Evolutionary conservation across 2,113 vertebrate genomes (phyloP).

Genomic region (Beaufortia kweichowensis): DNA sequence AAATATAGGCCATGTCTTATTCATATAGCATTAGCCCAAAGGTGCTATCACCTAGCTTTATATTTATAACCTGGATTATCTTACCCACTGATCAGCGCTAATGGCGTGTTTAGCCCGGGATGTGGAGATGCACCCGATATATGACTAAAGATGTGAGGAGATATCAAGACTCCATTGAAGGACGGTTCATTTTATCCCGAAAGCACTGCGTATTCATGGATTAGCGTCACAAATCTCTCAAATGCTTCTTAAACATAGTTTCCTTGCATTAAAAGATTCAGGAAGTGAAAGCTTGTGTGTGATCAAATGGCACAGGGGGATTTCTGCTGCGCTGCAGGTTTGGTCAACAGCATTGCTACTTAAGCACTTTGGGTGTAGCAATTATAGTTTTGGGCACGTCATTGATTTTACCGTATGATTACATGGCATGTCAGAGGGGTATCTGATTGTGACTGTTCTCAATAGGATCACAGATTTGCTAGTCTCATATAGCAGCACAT

Average conservation of each 20-base stretch:
- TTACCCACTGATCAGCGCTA: constrained; percentile 44
- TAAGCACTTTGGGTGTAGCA: constrained; percentile 78
- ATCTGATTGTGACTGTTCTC: constrained; percentile 49
- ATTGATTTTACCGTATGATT: constrained; percentile 81
- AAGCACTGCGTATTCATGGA: constrained; percentile 16
- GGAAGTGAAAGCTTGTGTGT: constrained; percentile 23
- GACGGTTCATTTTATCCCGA: constrained; percentile 7
- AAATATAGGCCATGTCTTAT: constrained; percentile 52
- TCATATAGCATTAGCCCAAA: constrained; percentile 35
- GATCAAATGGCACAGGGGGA: constrained; percentile 52
- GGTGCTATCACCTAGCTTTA: constrained; percentile 30
- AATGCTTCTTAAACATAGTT: constrained; percentile 17
- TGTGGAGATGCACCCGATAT: constrained; percentile 20
- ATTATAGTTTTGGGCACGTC: constrained; percentile 81
- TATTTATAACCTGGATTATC: constrained; percentile 50
- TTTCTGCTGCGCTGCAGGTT: constrained; percentile 77
- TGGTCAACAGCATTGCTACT: constrained; percentile 74
- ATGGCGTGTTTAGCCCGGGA: constrained; percentile 39
- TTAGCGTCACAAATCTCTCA: constrained; percentile 32
- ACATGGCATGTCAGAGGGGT: constrained; percentile 76
- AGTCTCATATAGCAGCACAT: neutral
- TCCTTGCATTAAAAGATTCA: neutral
- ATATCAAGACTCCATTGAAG: constrained; percentile 9
- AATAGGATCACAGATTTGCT: constrained; percentile 45
- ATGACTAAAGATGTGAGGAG: constrained; percentile 19